Evolutionary conservation across 2,797 vertebrate genomes (phyloP).

Genomic region (Rhinella marina): DNA sequence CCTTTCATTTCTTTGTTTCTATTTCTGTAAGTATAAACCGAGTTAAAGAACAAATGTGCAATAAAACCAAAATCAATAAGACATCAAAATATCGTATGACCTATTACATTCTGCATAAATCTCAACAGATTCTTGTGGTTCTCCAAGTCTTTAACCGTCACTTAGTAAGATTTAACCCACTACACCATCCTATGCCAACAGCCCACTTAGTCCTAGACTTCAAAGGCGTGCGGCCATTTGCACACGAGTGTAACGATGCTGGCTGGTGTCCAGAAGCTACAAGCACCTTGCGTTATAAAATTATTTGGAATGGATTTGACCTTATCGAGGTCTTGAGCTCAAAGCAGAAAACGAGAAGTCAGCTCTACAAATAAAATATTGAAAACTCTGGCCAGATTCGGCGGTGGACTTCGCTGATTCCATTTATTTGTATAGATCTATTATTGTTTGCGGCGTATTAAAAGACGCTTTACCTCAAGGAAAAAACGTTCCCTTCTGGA

Average conservation of each 20-base stretch:
- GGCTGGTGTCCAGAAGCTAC: constrained; percentile 24
- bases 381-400: neutral
- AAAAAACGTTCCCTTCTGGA: constrained; percentile 40
- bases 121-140: constrained; percentile 42
- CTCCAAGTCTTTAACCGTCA: constrained; percentile 36
- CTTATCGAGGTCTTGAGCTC: constrained; percentile 35
- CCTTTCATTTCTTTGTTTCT: neutral
- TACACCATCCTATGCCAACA: constrained; percentile 42
- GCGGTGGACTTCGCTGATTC: constrained; percentile 21
- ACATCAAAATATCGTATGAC: constrained; percentile 35
- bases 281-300: constrained; percentile 54
- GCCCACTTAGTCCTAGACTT: constrained; percentile 50
- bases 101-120: constrained; percentile 30
- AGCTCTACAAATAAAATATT: constrained; percentile 36
- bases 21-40: neutral
- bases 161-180: constrained; percentile 40
- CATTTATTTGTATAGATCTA: constrained; percentile 33
- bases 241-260: constrained; percentile 19
- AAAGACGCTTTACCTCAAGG: constrained; percentile 17
- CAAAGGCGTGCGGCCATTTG: constrained; percentile 39
- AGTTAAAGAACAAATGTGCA: constrained; percentile 25
- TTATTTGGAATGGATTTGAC: constrained; percentile 20
- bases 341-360: constrained; percentile 34
- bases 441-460: constrained; percentile 36
- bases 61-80: constrained; percentile 16